These are phyloP conservation scores for Gobiocypris rarus DNA, from an alignment of 2,113 vertebrate genomes.

Conservation along the genomic window DNA sequence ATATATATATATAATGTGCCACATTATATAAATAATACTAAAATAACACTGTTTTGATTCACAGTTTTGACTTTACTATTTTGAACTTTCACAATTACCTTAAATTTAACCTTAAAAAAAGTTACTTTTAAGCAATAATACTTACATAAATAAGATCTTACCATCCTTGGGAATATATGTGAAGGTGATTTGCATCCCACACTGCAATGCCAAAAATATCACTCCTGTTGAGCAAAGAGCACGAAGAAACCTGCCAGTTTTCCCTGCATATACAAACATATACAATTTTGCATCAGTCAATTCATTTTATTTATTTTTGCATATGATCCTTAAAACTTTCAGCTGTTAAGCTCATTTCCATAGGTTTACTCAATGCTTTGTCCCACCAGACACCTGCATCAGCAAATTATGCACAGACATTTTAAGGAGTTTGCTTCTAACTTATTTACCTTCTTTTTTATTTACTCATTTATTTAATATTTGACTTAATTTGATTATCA, in stretches of 20 bases:
- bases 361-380: too few species aligned
- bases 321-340: neutral
- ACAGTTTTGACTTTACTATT: too few species aligned
- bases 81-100: too few species aligned
- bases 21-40: neutral
- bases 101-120: too few species aligned
- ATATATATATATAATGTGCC: too few species aligned
- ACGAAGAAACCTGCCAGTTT: slow-evolving; percentile 68
- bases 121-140: too few species aligned
- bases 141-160: slow-evolving; percentile 52
- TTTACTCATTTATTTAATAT: too few species aligned
- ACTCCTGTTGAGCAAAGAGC: slow-evolving; percentile 67
- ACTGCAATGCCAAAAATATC: slow-evolving; percentile 73
- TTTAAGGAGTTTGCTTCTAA: too few species aligned
- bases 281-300: neutral
- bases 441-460: too few species aligned
- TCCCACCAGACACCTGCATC: too few species aligned
- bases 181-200: slow-evolving; percentile 76
- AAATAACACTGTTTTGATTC: neutral
- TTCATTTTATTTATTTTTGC: neutral
- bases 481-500: too few species aligned
- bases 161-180: slow-evolving; percentile 68
- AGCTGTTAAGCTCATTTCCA: neutral
- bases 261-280: slow-evolving; percentile 60
- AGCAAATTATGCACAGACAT: too few species aligned